These are phyloP conservation scores for Haplotaxodon microlepis DNA, from an alignment of 2,113 vertebrate species.

Conservation along the genomic window DNA sequence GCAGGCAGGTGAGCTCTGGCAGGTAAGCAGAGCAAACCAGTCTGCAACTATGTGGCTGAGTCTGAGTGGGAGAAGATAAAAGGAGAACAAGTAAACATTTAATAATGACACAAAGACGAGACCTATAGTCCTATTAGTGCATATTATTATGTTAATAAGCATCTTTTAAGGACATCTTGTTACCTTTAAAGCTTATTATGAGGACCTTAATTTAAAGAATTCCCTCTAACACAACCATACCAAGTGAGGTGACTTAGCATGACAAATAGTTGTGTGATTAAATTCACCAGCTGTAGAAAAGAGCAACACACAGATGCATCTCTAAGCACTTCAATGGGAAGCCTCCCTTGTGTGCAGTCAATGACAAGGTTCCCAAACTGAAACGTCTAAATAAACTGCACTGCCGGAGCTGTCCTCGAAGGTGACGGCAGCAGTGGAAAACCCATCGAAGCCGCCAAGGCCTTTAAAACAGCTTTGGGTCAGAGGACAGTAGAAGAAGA, in stretches of 20 bases:
- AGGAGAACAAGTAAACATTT: neutral
- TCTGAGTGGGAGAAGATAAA: neutral
- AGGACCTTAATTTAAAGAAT: neutral
- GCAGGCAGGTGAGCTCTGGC: neutral
- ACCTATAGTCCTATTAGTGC: neutral
- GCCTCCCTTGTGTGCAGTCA: neutral
- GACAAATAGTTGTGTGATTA: neutral
- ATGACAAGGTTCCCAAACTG: neutral
- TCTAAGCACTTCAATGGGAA: neutral
- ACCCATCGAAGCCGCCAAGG: neutral
- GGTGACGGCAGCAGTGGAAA: neutral
- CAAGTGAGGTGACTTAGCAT: neutral
- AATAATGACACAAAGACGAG: neutral
- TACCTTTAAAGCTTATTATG: neutral
- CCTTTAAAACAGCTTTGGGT: neutral
- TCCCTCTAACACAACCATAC: neutral
- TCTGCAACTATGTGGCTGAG: rapidly evolving
- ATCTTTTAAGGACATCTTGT: rapidly evolving
- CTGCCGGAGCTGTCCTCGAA: neutral
- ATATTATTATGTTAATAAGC: neutral
- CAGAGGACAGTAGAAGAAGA: neutral
- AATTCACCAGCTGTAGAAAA: neutral
- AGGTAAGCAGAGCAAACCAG: neutral
- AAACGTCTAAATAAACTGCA: neutral
- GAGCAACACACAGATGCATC: neutral